Conservation (phyloP, 1,140 invertebrate species). For the Heliconius eleuchia region DNA sequence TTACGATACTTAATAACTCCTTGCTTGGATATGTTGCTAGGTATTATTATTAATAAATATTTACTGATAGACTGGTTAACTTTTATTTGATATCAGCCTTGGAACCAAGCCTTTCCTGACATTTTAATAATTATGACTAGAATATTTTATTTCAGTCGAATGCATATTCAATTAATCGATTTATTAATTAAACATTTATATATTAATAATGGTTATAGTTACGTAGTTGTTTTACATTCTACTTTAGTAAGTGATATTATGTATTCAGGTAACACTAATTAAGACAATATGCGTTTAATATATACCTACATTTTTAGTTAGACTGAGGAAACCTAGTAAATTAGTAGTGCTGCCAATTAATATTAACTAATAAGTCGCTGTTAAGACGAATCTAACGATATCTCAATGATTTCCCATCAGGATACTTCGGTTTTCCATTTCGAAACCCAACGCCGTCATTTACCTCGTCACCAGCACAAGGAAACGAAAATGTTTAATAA, state of each 20-base stretch:
- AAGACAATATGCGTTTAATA: not conserved
- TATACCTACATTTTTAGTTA: no score
- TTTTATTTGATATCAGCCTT: not conserved
- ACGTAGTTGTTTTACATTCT: not conserved
- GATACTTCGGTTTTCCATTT: no score
- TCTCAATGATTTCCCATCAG: no score
- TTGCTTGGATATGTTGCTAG: not conserved
- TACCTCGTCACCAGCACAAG: no score
- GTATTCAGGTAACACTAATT: not conserved
- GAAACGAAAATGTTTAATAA: no score
- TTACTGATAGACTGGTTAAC: not conserved
- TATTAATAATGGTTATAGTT: not conserved
- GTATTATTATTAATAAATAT: not conserved
- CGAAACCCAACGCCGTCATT: no score
- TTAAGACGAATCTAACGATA: no score
- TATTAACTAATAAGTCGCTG: no score
- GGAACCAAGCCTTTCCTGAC: not conserved
- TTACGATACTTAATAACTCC: not conserved
- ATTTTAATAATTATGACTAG: not conserved
- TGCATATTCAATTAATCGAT: conserved; percentile 7
- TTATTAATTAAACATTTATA: not conserved
- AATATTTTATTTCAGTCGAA: not conserved
- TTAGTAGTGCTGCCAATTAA: no score
- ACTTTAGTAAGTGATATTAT: not conserved
- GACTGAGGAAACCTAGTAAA: no score